These are phyloP conservation scores for Menidia beryllina DNA, from an alignment of 2,113 vertebrate species.

Conservation along the genomic window DNA sequence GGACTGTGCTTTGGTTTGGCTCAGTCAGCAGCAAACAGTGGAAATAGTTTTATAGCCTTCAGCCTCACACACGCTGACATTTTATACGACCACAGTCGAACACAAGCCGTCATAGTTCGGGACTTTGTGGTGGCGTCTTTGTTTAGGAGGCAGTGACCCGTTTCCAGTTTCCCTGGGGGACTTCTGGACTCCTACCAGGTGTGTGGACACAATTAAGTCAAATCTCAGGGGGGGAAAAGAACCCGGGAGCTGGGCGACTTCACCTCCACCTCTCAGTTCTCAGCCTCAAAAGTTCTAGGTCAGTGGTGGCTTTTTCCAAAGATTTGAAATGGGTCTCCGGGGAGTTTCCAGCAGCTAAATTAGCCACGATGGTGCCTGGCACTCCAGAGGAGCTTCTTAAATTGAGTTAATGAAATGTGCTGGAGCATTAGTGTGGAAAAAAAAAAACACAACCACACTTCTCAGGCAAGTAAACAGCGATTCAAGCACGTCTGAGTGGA, in stretches of 20 bases:
- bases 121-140: conserved; percentile 40
- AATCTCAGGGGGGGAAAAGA: conserved; percentile 35
- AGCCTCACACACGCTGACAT: conserved; percentile 10
- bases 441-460: background rate
- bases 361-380: conserved; percentile 19
- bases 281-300: conserved; percentile 57
- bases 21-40: too few species aligned
- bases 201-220: conserved; percentile 53
- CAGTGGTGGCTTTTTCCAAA: conserved; percentile 69
- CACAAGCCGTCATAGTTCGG: background rate
- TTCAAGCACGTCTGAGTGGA: background rate
- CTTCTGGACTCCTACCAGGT: conserved; percentile 39
- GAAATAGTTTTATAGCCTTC: too few species aligned
- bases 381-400: conserved; percentile 30
- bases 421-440: background rate
- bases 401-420: conserved; percentile 7
- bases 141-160: conserved; percentile 29
- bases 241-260: conserved; percentile 30
- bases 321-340: conserved; percentile 45
- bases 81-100: conserved; percentile 7
- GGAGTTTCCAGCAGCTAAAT: conserved; percentile 52
- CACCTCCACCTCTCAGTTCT: conserved; percentile 37
- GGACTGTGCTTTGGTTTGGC: too few species aligned
- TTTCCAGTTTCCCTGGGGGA: conserved; percentile 37
- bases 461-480: background rate